Base-by-base conservation (phyloP, 2,888 invertebrate genomes). In the Scotopteryx bipunctaria region DNA sequence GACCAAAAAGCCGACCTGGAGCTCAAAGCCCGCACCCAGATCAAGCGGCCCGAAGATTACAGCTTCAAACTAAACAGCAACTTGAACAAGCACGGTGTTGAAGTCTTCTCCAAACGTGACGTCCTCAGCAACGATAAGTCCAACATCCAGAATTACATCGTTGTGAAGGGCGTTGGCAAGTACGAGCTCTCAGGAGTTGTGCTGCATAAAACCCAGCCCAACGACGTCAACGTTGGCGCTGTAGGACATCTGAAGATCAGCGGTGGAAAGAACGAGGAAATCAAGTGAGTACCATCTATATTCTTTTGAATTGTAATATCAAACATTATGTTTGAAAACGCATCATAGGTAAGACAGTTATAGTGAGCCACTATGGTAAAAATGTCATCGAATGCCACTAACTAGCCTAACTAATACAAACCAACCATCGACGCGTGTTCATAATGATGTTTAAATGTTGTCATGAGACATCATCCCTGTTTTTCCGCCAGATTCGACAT, bases 171-270 rank as follows among this genome's bases (percentile, higher is more conserved):
- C 35, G 91, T 93, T 6, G 93, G 92, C 41, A 94, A 92, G 68
- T 92, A 94, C 66, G 92, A 93, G 64, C 76, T 93, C 0, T 92
- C 92, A 17, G 93, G 93, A 37, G 88, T 91, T 0, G 79, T 94
- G 0, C 78, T 84, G 0, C 93, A 94, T 67, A 91, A 87, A 42
- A 74, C 87, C 2, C 89, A 90, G 62, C 83, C 90, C 0, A 91
- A 92, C 44, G 92, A 93, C 56, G 63, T 92, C 9, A 86, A 93
- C 38, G 67, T 92, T 51, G 93, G 92, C 1, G 91, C 92, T 11
- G 81, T 91, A 52, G 86, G 93, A 38, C 87, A 91, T 19, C 56
- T 94, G 4, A 92, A 92, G 59, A 65, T 93, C 2, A 66, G 75
- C 11, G 76, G 92, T 25, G 85, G 86, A n/a, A 88, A 90, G 62